Percentiles rank a stretch among this genome's conserved stretches.
Conservation (phyloP, 2,113 vertebrate genomes). For the Nematolebias whitei region DNA sequence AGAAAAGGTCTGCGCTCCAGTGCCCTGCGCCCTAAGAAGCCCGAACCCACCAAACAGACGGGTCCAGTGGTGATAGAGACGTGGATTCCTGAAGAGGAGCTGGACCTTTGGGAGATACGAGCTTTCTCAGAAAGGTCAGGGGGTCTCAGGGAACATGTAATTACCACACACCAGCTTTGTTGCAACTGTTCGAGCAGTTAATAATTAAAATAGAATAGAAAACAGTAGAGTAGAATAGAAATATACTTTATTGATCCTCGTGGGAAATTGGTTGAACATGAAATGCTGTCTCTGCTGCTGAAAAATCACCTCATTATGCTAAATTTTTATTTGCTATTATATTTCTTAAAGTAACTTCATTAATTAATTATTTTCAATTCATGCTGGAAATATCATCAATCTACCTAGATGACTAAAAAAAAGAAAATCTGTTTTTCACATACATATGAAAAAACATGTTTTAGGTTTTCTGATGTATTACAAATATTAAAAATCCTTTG, state of each 20-base stretch:
- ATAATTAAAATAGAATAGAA: too few species aligned
- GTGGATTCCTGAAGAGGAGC: conserved; percentile 96
- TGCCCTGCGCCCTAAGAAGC: conserved; percentile 95
- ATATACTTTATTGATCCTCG: too few species aligned
- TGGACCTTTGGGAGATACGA: conserved; percentile 98
- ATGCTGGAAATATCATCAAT: too few species aligned
- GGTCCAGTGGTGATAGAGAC: conserved; percentile 98
- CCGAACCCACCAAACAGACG: conserved; percentile 94
- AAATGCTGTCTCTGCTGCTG: not conserved
- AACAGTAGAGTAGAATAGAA: too few species aligned
- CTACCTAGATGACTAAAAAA: not conserved
- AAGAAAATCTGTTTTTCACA: too few species aligned
- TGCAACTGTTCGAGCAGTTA: too few species aligned
- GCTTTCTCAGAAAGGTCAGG: conserved; percentile 96
- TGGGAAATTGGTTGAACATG: too few species aligned
- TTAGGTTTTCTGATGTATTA: not conserved
- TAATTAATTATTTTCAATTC: too few species aligned
- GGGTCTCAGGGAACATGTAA: not conserved
- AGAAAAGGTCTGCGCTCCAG: conserved; percentile 88
- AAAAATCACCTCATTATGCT: not conserved
- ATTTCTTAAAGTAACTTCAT: not conserved
- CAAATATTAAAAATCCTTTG: not conserved
- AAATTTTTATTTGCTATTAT: not conserved
- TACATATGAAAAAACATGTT: not conserved
- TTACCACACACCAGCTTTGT: too few species aligned